Evolutionary conservation across 2,797 vertebrate genomes (phyloP), one percentile per base, ranked within the genome.

Genomic region (Ara ararauna): DNA sequence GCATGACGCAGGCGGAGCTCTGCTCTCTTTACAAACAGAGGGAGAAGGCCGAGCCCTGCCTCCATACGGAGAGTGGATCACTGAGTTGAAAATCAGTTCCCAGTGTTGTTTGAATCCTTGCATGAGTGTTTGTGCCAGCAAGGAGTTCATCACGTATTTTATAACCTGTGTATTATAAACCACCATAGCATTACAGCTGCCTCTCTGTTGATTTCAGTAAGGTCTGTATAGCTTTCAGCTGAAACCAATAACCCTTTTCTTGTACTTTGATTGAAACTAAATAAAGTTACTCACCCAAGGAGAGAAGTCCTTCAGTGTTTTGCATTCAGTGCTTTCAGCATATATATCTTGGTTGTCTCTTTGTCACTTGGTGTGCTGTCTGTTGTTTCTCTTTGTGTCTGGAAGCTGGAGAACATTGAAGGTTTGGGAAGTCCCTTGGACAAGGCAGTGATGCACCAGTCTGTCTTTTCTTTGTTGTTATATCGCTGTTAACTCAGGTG

Each of bases 41-140:
- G 23, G 58, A 5, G 6, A 6, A 15, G 2, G 22, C 70, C 45
- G 14, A 72, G 36, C 73, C 48, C 64, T 91, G 73, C 44, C 65
- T 48, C 34, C 2, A 0, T 9, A 9, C 24, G 42, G 21, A 1
- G 38, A 47, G 60, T 42, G 50, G 24, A 19, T 64, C 42, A 2
- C 11, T 0, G 6, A 21, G 18, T 22, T 61, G 30, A 29, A 29
- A 77, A 29, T 47, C 21, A 1, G 20, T 42, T 92, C 30, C 38
- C 30, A 32, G 58, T 10, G 1, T 2, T 65, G 40, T 64, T 58
- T 32, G 22, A n/a, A 48, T 71, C 62, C 32, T 10, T 34, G 61
- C 54, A 12, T 32, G 26, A 7, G 10, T 29, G 29, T 47, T 90
- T 53, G 36, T 44, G 13, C 42, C 66, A 45, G 50, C 18, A 21